Evolutionary conservation across 2,888 invertebrate genomes (phyloP).

Genomic region (Boloria selene): DNA sequence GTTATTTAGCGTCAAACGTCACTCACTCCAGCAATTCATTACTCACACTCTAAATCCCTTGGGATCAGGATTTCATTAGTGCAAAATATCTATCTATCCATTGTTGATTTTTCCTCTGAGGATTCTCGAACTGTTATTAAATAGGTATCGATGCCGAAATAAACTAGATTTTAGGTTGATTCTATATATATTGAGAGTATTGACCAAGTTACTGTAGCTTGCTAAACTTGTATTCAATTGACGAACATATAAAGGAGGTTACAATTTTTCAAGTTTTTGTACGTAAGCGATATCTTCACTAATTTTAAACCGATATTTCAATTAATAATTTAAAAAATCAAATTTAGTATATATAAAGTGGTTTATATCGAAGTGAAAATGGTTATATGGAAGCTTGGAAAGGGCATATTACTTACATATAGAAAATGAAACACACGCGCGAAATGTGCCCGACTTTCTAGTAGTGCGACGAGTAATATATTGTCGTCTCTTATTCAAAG

Average conservation of each 20-base stretch:
- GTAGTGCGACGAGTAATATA: no score
- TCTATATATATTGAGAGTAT: neutral
- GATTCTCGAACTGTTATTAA: constrained; percentile 1
- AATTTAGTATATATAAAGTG: no score
- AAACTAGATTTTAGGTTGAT: neutral
- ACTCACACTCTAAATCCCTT: constrained; percentile 6
- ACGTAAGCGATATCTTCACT: no score
- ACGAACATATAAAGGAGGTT: neutral
- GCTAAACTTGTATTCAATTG: neutral
- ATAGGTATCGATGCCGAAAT: neutral
- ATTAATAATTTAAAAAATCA: no score
- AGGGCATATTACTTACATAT: no score
- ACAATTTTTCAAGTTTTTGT: no score
- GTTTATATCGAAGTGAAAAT: no score
- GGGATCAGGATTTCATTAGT: constrained; percentile 14
- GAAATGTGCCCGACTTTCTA: no score
- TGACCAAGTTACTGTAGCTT: neutral
- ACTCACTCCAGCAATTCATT: constrained; percentile 27
- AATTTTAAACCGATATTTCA: no score
- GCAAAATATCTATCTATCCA: neutral
- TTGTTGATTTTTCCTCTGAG: constrained; percentile 2
- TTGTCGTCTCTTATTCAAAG: no score
- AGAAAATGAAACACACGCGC: no score
- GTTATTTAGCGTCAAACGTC: constrained; percentile 24
- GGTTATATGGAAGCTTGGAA: no score